Percentiles rank a stretch among this genome's conserved stretches.
Evolutionary conservation across 2,888 invertebrate species (phyloP).

Genomic region (Taphrorychus bicolor): DNA sequence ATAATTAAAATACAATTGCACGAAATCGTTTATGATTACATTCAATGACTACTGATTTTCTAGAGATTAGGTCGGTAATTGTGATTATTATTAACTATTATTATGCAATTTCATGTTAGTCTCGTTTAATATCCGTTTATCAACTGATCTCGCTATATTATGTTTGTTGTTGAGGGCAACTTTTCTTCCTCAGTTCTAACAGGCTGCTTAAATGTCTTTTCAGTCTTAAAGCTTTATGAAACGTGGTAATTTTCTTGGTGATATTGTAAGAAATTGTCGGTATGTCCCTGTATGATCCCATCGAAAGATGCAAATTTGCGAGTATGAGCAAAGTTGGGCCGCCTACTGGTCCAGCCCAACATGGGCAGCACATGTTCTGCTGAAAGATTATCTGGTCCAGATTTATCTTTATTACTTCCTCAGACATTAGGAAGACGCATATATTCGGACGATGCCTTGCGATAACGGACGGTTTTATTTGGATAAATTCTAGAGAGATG

Average conservation of each 20-base stretch:
- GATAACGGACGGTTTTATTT: conserved; percentile 26
- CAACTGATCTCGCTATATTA: background rate
- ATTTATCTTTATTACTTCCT: conserved; percentile 43
- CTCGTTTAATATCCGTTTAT: background rate
- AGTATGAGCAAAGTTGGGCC: conserved; percentile 35
- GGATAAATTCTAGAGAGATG: conserved; percentile 24
- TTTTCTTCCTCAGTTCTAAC: background rate
- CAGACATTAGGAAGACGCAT: conserved; percentile 38
- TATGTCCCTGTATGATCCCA: conserved; percentile 16
- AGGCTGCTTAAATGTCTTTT: background rate
- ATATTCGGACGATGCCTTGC: conserved; percentile 31
- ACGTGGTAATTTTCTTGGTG: background rate
- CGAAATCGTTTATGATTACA: conserved; percentile 27
- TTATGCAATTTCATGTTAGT: background rate
- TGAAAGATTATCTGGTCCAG: conserved; percentile 42
- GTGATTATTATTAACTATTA: background rate
- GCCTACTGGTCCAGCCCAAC: conserved; percentile 41
- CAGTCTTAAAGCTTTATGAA: no score
- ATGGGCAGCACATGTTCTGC: conserved; percentile 40
- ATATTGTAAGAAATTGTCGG: background rate
- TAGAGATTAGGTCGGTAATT: background rate
- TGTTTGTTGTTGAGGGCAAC: background rate
- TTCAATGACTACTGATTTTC: conserved; percentile 16
- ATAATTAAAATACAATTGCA: conserved; percentile 26
- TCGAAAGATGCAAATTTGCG: conserved; percentile 36